Base-by-base conservation (phyloP, 2,888 invertebrate genomes). In the Noctua fimbriata region DNA sequence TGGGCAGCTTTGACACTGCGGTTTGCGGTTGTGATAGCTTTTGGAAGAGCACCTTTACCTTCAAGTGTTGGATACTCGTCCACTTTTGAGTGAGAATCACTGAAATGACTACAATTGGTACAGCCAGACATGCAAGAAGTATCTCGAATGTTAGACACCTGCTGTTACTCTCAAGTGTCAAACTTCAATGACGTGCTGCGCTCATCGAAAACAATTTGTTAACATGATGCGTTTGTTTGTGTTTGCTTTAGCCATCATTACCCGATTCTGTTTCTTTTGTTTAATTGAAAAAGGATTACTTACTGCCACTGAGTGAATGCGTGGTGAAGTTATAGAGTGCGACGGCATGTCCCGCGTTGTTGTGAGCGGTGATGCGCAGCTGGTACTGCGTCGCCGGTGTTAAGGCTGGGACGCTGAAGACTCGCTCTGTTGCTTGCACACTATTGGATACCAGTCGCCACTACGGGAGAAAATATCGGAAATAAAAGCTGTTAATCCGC, bases 251-350 rank as follows among this genome's bases (percentile, higher is more conserved):
- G 16, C 6, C 36, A 24, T 32, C 49, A 70, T 24, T 32, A 70
- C 9, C 49, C 49, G 21, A 49, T 32, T n/a, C 12, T n/a, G 32
- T 16, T 4, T 12, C 12, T 55, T 70, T 52, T 36, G 28, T 32
- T 70, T 12, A 1, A 55, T 21, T 14, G n/a, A 72, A 72, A n/a
- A 58, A 58, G 5, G 1, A 14, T 36, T 66, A 96, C 97, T 97
- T 94, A 98, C 98, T 98, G 93, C 98, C 98, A 91, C 98, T 98
- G 28, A 98, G 95, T 12, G 98, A 98, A 83, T 98, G 97, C 2
- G 99, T 99, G 49, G 98, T 98, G 93, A 98, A 98, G 95, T 98
- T 98, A 93, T 98, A 99, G 21, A 98, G 96, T 0, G 98, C 98
- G 70, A 98, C 97, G 1, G 98, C 98, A 84, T 98, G 98, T 0